Percentiles rank a stretch among this genome's conserved stretches.
These are phyloP conservation scores for Cephus sareptanus DNA, from an alignment of 2,888 invertebrate genomes.

Conservation along the genomic window DNA sequence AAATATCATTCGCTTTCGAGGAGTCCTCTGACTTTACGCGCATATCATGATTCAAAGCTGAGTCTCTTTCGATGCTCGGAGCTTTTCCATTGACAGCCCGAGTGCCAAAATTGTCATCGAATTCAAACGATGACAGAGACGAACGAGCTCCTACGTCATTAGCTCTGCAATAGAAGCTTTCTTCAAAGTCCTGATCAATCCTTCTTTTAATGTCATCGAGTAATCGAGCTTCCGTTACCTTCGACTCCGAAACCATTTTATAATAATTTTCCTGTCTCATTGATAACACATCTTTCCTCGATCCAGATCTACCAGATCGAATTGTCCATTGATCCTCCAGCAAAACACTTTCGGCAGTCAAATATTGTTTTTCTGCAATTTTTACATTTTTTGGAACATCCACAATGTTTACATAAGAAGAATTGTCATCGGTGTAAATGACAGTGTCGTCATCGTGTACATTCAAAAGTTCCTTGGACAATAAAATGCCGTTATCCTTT, in stretches of 20 bases:
- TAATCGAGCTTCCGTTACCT: constrained; percentile 9
- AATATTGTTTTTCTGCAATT: not conserved
- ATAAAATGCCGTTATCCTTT: not conserved
- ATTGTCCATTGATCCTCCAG: not conserved
- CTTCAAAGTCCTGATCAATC: constrained; percentile 31
- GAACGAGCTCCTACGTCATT: not conserved
- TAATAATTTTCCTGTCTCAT: not conserved
- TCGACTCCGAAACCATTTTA: constrained; percentile 6
- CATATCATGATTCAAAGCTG: constrained; percentile 13
- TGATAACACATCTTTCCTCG: not conserved
- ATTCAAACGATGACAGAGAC: not conserved
- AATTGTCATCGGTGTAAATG: not conserved
- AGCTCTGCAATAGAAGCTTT: not conserved
- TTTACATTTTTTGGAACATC: constrained; percentile 1
- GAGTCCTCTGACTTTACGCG: not conserved
- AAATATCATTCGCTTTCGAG: not conserved
- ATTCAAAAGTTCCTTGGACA: not conserved
- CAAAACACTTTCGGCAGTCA: constrained; percentile 6
- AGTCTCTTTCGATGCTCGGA: not conserved
- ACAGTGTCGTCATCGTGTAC: not conserved
- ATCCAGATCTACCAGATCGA: not conserved
- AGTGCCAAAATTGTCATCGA: not conserved
- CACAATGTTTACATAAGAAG: not conserved
- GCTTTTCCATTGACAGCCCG: not conserved
- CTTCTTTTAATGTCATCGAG: constrained; percentile 28